Evolutionary conservation across 1,140 invertebrate genomes (phyloP).

Genomic region (Papilio polytes): DNA sequence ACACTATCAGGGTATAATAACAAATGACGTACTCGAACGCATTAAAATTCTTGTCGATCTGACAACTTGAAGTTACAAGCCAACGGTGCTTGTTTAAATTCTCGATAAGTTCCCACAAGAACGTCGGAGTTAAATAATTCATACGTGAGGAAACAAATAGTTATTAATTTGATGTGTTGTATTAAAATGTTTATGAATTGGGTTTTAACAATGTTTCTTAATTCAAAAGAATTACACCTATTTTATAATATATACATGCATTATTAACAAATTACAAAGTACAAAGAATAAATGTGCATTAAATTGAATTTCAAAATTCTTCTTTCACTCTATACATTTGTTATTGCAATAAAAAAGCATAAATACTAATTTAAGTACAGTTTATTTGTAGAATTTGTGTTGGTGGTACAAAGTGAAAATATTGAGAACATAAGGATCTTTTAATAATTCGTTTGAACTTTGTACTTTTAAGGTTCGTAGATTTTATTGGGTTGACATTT

Average conservation of each 20-base stretch:
- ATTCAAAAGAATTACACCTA: no score
- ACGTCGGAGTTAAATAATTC: not conserved
- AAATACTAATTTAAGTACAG: no score
- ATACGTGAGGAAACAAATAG: no score
- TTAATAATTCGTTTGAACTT: not conserved
- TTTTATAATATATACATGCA: no score
- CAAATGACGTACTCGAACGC: conserved; percentile 38
- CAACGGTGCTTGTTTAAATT: conserved; percentile 42
- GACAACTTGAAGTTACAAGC: conserved; percentile 34
- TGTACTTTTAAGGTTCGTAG: not conserved
- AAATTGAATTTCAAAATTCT: no score
- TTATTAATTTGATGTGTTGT: no score
- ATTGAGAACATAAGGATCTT: not conserved
- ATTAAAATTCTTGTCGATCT: conserved; percentile 43
- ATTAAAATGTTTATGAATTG: no score
- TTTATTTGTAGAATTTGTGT: not conserved
- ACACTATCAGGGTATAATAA: conserved; percentile 47
- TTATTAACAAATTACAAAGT: no score
- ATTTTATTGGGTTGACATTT: not conserved
- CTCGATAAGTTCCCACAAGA: conserved; percentile 18
- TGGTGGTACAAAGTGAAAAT: not conserved
- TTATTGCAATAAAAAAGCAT: not conserved
- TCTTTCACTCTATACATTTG: no score
- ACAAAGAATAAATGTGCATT: no score
- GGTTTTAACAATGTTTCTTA: no score